phyloP scores from a whole-genome alignment of 2,797 vertebrate species.

The Catostomus latipinnis region DNA sequence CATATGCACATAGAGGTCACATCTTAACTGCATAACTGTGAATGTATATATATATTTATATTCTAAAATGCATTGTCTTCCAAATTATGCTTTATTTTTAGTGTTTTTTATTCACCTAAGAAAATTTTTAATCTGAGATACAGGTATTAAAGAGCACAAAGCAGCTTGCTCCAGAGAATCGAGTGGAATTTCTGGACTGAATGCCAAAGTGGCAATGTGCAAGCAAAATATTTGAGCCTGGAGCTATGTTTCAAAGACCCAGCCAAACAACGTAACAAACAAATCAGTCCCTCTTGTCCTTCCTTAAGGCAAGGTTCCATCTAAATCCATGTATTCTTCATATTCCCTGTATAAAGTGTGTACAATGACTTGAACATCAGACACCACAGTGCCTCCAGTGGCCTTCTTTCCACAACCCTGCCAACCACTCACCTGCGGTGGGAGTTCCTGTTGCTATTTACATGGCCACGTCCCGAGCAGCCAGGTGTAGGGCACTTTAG shows the following conservation, averaged over 20 bases:
- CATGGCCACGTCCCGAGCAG: slow-evolving; percentile 98
- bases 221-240: slow-evolving; percentile 28
- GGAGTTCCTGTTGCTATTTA: slow-evolving; percentile 99
- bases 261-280: slow-evolving; percentile 29
- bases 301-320: background rate
- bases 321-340: slow-evolving; percentile 20
- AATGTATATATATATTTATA: slow-evolving; percentile 49
- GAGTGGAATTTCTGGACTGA: slow-evolving; percentile 15
- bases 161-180: background rate
- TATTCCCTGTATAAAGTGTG: slow-evolving; percentile 29
- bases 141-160: background rate
- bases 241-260: slow-evolving; percentile 32
- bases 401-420: background rate
- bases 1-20: slow-evolving; percentile 30
- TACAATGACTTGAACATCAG: slow-evolving; percentile 33
- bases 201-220: slow-evolving; percentile 20
- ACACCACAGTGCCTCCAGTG: slow-evolving; percentile 35
- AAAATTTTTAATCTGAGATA: background rate
- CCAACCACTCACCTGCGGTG: slow-evolving; percentile 93
- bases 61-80: background rate
- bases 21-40: slow-evolving; percentile 53
- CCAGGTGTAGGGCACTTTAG: slow-evolving; percentile 99
- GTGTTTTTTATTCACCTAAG: background rate
- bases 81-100: background rate
- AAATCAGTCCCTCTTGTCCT: slow-evolving; percentile 28